phyloP scores from a whole-genome alignment of 2,113 vertebrate species.

The Lucifuga dentata region DNA sequence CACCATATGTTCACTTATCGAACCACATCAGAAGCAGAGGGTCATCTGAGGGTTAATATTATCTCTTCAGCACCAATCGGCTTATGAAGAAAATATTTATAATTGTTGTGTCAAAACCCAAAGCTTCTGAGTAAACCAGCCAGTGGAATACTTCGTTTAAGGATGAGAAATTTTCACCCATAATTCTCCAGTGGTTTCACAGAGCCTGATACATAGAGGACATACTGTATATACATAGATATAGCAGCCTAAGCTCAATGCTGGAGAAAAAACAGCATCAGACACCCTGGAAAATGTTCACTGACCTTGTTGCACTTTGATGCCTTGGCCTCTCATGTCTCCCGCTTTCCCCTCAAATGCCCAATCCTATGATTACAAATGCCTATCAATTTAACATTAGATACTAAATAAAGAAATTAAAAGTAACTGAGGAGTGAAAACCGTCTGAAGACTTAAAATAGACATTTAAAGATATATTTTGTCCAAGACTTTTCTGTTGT shows the following conservation, averaged over 20 bases:
- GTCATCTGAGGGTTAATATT: too few relatives aligned
- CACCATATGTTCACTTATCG: too few relatives aligned
- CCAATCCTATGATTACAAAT: constrained; percentile 19
- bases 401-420: constrained; percentile 50
- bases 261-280: constrained; percentile 49
- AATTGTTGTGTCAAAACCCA: too few relatives aligned
- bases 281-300: constrained; percentile 20
- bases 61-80: too few relatives aligned
- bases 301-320: constrained; percentile 29
- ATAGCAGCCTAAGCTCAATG: constrained; percentile 34
- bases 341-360: constrained; percentile 6
- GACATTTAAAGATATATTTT: constrained; percentile 25
- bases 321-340: constrained; percentile 10
- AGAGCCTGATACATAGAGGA: constrained; percentile 63
- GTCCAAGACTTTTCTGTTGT: background rate
- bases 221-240: constrained; percentile 67
- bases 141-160: too few relatives aligned
- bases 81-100: too few relatives aligned
- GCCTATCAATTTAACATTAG: constrained; percentile 4
- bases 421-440: constrained; percentile 32
- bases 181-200: constrained; percentile 33
- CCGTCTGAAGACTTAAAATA: constrained; percentile 26
- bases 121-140: too few relatives aligned
- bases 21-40: too few relatives aligned
- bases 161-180: background rate